phyloP scores from a whole-genome alignment of 2,888 invertebrate genomes.

The Enchytraeus crypticus region DNA sequence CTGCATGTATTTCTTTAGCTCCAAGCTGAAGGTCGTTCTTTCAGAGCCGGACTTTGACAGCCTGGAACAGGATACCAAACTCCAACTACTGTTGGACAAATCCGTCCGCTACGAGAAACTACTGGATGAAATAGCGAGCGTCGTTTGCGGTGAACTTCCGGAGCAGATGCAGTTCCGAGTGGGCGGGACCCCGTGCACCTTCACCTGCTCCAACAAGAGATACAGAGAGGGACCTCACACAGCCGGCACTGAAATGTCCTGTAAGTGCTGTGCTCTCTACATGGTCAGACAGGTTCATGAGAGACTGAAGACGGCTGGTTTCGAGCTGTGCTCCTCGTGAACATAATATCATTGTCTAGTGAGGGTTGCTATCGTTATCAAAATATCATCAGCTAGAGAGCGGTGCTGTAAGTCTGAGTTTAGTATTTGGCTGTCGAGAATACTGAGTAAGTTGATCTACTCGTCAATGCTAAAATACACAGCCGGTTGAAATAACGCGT shows the following conservation, averaged over 20 bases:
- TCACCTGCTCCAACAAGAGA: slow-evolving; percentile 5
- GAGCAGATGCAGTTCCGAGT: slow-evolving; percentile 6
- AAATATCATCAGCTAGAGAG: no score
- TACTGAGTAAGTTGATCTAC: no score
- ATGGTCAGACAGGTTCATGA: background rate
- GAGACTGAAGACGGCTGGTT: background rate
- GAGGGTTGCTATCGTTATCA: no score
- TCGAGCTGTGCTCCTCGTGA: no score
- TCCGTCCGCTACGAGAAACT: background rate
- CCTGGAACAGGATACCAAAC: background rate
- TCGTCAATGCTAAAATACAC: no score
- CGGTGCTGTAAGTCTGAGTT: no score
- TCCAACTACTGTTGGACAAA: background rate
- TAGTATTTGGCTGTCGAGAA: no score
- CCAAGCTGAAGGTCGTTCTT: background rate
- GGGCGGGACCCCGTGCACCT: slow-evolving; percentile 4
- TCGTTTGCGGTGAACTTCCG: background rate
- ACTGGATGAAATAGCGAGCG: background rate
- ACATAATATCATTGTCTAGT: no score
- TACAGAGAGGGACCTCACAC: background rate
- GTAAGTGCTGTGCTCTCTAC: slow-evolving; percentile 1
- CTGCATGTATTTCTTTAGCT: no score
- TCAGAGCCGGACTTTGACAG: background rate
- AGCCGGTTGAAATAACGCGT: no score
- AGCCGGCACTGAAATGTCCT: slow-evolving; percentile 1